Evolutionary conservation across 1,140 invertebrate genomes (phyloP).

Genomic region (Episyrphus balteatus): DNA sequence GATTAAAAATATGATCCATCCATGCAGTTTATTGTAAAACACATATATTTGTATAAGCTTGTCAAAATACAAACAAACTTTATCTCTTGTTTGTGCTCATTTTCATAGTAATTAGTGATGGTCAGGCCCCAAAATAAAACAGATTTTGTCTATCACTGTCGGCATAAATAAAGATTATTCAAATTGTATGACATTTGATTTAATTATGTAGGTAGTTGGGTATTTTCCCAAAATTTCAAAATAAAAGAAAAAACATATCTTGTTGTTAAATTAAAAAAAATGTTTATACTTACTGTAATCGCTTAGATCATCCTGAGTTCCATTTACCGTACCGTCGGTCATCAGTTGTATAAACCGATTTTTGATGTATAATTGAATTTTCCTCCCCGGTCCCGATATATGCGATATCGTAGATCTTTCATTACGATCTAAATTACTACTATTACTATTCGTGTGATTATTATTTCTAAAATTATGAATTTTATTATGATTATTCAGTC

Average conservation of each 20-base stretch:
- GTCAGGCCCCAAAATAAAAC: too few species aligned
- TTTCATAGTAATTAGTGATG: too few species aligned
- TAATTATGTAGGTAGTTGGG: background rate
- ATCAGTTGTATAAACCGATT: constrained; percentile 64
- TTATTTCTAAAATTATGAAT: constrained; percentile 32
- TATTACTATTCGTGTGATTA: constrained; percentile 19
- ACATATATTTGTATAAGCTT: too few species aligned
- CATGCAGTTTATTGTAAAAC: too few species aligned
- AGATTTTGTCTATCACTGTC: too few species aligned
- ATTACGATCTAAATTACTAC: constrained; percentile 37
- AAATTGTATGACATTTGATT: too few species aligned
- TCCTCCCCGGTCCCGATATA: constrained; percentile 56
- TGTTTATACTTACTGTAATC: constrained; percentile 62
- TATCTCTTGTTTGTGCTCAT: too few species aligned
- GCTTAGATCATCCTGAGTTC: constrained; percentile 59
- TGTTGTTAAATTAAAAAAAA: constrained; percentile 2
- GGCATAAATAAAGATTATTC: too few species aligned
- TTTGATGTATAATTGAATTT: constrained; percentile 70
- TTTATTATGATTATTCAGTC: constrained; percentile 26
- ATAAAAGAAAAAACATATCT: constrained; percentile 1
- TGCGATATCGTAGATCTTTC: constrained; percentile 51
- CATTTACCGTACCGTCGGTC: constrained; percentile 68
- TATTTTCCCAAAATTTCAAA: constrained; percentile 8
- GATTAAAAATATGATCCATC: too few species aligned
- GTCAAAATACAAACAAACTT: too few species aligned